Conservation (phyloP, 2,888 invertebrate species). For the Volucella zonaria region DNA sequence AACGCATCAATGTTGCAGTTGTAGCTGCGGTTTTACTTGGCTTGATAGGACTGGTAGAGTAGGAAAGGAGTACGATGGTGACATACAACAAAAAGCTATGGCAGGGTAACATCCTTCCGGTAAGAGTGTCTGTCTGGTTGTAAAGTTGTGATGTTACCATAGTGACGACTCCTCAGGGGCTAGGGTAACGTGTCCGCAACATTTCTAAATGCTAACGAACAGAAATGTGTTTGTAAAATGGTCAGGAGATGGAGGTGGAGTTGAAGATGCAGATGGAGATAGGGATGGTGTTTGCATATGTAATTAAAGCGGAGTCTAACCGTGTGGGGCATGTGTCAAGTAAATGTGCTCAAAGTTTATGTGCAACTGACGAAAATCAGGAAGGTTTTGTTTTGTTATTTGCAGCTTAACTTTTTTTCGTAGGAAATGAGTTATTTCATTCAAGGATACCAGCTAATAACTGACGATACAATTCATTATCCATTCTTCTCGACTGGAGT, state of each 20-base stretch:
- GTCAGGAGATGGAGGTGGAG: background rate
- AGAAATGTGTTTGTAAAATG: background rate
- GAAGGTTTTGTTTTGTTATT: too few species aligned
- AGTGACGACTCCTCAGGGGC: constrained; percentile 52
- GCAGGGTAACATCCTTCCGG: constrained; percentile 62
- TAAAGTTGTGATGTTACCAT: constrained; percentile 56
- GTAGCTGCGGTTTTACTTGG: background rate
- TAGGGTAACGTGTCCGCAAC: constrained; percentile 61
- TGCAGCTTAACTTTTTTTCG: too few species aligned
- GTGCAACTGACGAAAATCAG: background rate
- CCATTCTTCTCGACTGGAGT: too few species aligned
- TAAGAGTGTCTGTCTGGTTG: constrained; percentile 17
- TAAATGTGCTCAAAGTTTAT: constrained; percentile 35
- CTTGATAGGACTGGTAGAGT: background rate
- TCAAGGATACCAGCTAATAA: too few species aligned
- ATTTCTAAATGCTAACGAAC: constrained; percentile 55
- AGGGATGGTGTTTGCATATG: background rate
- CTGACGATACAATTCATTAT: too few species aligned
- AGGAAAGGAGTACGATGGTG: constrained; percentile 7
- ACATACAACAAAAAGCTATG: constrained; percentile 58
- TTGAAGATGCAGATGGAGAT: too few species aligned
- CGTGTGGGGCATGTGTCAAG: constrained; percentile 18
- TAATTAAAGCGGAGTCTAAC: background rate
- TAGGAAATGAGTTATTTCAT: too few species aligned
- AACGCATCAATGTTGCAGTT: constrained; percentile 68